Base-by-base conservation (phyloP, 2,113 vertebrate genomes). In the Furnarius figulus region DNA sequence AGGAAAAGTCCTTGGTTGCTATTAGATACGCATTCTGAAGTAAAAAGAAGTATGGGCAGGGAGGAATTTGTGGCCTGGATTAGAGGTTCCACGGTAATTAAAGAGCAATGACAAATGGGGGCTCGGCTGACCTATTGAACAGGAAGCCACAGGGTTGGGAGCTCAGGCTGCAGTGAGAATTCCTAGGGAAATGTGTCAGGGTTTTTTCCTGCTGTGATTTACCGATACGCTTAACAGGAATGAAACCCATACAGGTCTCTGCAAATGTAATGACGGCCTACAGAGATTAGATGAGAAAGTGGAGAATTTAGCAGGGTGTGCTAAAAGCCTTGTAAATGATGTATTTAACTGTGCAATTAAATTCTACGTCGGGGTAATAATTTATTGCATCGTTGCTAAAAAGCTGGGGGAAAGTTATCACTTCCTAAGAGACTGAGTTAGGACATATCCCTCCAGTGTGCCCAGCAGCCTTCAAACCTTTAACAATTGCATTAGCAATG, bases 21-120 rank as follows among this genome's bases (percentile, higher is more conserved):
- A 98, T 98, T 98, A 98, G 98, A 98, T 98, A 98, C 87, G 56
- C 97, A 97, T 98, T 98, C 96, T 98, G 85, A 97, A 98, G 95
- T 96, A 94, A 94, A 97, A 95, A 97, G 95, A 95, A 97, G 94
- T 96, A 94, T 84, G 95, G 97, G 96, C 89, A 97, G 85, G 53
- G 91, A 97, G 87, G 96, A 97, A 98, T 98, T 97, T 98, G 97
- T 96, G 96, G 98, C 95, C 96, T 98, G 98, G 98, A 98, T 98
- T 98, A 98, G 93, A 97, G 91, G 95, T 97, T 98, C 97, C 87
- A 92, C 53, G 85, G 96, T 96, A 97, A 98, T 98, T 98, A 98
- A 96, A 78, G 72, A 92, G 77, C 85, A 95, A 93, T 95, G 93
- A 90, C 92, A 97, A 97, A 95, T 44, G 87, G 47, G n/a, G 25